Evolutionary conservation across 2,113 vertebrate species (phyloP).

Genomic region (Ranitomeya variabilis): DNA sequence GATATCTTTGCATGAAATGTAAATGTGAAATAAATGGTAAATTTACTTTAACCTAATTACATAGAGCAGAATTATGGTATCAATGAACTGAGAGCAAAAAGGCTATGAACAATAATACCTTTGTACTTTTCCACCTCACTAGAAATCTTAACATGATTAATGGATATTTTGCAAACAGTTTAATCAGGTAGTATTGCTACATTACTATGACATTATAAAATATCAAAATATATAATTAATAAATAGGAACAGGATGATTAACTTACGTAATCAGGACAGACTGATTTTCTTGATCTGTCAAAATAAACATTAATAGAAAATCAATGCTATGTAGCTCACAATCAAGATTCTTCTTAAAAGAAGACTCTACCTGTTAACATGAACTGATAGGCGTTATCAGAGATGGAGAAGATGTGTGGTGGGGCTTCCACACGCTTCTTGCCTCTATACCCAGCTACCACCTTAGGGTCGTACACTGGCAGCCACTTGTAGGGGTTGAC

Average conservation of each 20-base stretch:
- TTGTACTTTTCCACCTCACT: too few relatives aligned
- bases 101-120: too few relatives aligned
- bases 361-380: conserved; percentile 79
- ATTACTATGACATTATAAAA: too few relatives aligned
- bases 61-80: too few relatives aligned
- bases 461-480: conserved; percentile 79
- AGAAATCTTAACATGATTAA: too few relatives aligned
- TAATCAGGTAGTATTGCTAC: too few relatives aligned
- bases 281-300: conserved; percentile 77
- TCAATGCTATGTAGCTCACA: not conserved
- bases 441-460: conserved; percentile 78
- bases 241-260: not conserved
- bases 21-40: too few relatives aligned
- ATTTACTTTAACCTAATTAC: too few relatives aligned
- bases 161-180: too few relatives aligned
- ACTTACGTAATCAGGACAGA: conserved; percentile 81
- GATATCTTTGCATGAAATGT: too few relatives aligned
- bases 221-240: not conserved
- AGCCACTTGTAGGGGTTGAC: conserved; percentile 84
- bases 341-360: not conserved
- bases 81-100: too few relatives aligned
- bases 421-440: conserved; percentile 82
- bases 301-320: conserved; percentile 27
- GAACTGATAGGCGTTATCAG: conserved; percentile 81
- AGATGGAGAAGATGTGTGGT: conserved; percentile 87